Conservation (phyloP, 2,113 vertebrate genomes). For the Nerophis lumbriciformis region DNA sequence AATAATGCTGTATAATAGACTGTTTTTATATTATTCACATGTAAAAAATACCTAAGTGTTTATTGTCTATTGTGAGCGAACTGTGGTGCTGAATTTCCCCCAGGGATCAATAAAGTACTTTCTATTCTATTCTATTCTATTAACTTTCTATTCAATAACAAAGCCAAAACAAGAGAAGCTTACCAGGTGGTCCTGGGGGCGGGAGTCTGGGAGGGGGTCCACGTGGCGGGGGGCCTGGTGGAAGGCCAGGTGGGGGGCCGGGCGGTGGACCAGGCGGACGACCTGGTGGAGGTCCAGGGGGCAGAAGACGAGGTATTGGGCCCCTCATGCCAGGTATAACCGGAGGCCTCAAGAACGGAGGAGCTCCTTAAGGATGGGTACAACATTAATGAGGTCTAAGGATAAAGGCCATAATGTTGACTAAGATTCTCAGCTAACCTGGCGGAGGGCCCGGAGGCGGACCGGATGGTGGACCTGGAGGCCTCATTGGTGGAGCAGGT, state of each 20-base stretch:
- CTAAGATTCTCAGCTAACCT: constrained; percentile 62
- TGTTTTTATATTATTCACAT: too few species aligned
- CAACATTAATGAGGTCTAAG: background rate
- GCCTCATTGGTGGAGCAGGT: constrained; percentile 87
- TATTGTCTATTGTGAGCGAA: too few species aligned
- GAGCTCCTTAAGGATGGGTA: constrained; percentile 75
- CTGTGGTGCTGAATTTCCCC: too few species aligned
- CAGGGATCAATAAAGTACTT: too few species aligned
- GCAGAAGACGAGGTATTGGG: constrained; percentile 88
- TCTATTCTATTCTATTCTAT: too few species aligned
- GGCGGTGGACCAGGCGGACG: constrained; percentile 93
- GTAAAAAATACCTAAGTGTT: too few species aligned
- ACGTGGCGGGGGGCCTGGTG: constrained; percentile 92
- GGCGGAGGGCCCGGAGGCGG: constrained; percentile 96
- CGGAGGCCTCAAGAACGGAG: constrained; percentile 92
- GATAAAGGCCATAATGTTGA: too few species aligned
- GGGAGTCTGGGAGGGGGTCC: constrained; percentile 91
- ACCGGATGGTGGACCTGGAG: constrained; percentile 90
- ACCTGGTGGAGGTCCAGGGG: constrained; percentile 91
- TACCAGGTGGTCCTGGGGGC: constrained; percentile 93
- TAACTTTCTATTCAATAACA: too few species aligned
- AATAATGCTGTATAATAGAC: too few species aligned
- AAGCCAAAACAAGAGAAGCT: background rate
- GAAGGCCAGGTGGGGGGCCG: constrained; percentile 89
- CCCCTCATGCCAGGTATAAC: constrained; percentile 88